A percentile compares a stretch with the other conserved stretches of the same genome.
phyloP scores from a whole-genome alignment of 2,113 vertebrate species.

The Xyrauchen texanus region DNA sequence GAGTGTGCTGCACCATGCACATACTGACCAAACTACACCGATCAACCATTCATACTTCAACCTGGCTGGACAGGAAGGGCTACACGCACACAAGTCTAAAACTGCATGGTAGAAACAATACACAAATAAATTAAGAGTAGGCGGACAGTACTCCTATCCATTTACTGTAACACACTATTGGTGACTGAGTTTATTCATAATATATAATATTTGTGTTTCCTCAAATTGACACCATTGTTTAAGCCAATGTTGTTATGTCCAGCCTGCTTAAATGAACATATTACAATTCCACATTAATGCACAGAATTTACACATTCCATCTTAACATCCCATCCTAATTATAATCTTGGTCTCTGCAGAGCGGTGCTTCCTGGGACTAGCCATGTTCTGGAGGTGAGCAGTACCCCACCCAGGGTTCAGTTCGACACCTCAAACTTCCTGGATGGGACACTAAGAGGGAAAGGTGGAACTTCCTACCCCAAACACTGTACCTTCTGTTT shows the following conservation, averaged over 20 bases:
- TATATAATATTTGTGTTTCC: no score
- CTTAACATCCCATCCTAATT: neutral
- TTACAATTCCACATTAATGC: no score
- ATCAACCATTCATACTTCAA: constrained; percentile 96
- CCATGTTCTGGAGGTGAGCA: constrained; percentile 83
- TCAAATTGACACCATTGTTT: no score
- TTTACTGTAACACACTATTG: no score
- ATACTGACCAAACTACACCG: constrained; percentile 81
- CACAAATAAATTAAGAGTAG: no score
- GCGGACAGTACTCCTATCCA: no score
- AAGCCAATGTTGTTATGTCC: no score
- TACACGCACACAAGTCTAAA: neutral
- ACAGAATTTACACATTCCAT: no score
- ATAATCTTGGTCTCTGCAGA: constrained; percentile 63
- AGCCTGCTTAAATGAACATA: no score
- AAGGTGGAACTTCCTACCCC: constrained; percentile 74
- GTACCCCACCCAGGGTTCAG: constrained; percentile 90
- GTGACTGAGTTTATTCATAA: no score
- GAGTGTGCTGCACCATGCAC: constrained; percentile 79
- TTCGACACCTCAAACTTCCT: constrained; percentile 95
- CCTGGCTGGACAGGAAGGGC: constrained; percentile 87
- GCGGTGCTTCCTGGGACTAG: constrained; percentile 80
- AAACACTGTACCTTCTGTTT: constrained; percentile 91
- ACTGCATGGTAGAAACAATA: no score
- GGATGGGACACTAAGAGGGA: constrained; percentile 84